Percentiles rank a stretch among this genome's conserved stretches.
Evolutionary conservation across 2,797 vertebrate genomes (phyloP).

Genomic region (Gymnoscopelus microlampas): DNA sequence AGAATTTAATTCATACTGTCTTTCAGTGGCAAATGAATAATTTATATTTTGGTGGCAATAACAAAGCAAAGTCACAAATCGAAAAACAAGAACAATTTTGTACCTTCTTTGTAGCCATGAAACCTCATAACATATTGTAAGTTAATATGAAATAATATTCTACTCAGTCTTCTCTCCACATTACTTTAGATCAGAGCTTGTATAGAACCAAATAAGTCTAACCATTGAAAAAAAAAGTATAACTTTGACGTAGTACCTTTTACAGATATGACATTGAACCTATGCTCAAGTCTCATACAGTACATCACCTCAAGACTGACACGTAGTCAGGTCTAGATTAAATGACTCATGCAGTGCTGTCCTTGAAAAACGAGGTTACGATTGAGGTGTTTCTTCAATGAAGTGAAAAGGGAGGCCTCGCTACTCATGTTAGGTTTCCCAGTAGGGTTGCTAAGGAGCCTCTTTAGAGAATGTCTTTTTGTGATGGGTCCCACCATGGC

Average conservation of each 20-base stretch:
- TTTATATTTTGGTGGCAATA: conserved; percentile 2
- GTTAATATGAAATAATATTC: no score
- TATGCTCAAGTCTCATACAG: no score
- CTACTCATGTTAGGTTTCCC: conserved; percentile 21
- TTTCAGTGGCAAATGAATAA: conserved; percentile 18
- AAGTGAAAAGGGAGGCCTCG: background rate
- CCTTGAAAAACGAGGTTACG: background rate
- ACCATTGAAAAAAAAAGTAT: no score
- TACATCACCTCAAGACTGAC: background rate
- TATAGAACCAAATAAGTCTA: no score
- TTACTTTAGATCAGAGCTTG: background rate
- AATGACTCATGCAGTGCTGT: background rate
- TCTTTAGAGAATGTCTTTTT: conserved; percentile 52
- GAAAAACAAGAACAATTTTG: background rate
- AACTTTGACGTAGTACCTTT: no score
- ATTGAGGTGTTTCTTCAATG: background rate
- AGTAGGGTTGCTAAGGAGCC: conserved; percentile 68
- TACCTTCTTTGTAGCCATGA: background rate
- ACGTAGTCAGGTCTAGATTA: background rate
- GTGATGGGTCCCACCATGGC: conserved; percentile 30
- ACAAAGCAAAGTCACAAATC: background rate
- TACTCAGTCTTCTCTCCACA: background rate
- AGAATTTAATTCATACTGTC: conserved; percentile 24
- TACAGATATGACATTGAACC: no score
- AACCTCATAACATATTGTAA: background rate